A percentile compares a stretch with the other conserved stretches of the same genome.
Conservation (phyloP, 1,140 invertebrate species). For the Drosophila obscura region DNA sequence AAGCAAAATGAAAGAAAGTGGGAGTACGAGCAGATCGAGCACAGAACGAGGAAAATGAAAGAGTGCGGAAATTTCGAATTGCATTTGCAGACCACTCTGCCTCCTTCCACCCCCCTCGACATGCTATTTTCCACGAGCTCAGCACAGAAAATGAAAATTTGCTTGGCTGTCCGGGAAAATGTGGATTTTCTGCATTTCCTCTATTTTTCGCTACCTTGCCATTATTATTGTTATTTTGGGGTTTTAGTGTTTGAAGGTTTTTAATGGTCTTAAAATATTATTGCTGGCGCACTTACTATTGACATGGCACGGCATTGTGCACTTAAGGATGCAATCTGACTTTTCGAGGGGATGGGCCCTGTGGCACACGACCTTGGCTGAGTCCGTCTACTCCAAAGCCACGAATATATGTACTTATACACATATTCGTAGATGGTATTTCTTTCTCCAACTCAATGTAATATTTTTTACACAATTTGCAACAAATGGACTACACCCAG, state of each 20-base stretch:
- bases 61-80: slow-evolving; percentile 35
- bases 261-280: slow-evolving; percentile 59
- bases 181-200: slow-evolving; percentile 61
- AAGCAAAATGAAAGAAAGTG: slow-evolving; percentile 22
- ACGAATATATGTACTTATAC: not conserved
- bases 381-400: slow-evolving; percentile 2
- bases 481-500: too few species aligned
- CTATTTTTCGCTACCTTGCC: slow-evolving; percentile 16
- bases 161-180: slow-evolving; percentile 40
- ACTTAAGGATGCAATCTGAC: slow-evolving; percentile 58
- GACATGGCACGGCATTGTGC: slow-evolving; percentile 62
- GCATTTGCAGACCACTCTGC: slow-evolving; percentile 18
- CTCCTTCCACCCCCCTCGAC: not conserved
- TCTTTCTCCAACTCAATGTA: not conserved
- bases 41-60: slow-evolving; percentile 17
- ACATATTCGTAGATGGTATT: slow-evolving; percentile 1
- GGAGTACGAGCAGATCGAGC: not conserved
- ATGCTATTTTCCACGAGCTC: slow-evolving; percentile 29
- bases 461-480: too few species aligned
- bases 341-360: slow-evolving; percentile 15
- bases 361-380: slow-evolving; percentile 12
- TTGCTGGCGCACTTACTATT: slow-evolving; percentile 28
- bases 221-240: slow-evolving; percentile 59
- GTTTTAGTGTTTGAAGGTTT: slow-evolving; percentile 45
- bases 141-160: slow-evolving; percentile 39